Percentiles rank a stretch among this genome's conserved stretches.
These are phyloP conservation scores for Apoderus coryli DNA, from an alignment of 2,888 invertebrate genomes.

Conservation along the genomic window DNA sequence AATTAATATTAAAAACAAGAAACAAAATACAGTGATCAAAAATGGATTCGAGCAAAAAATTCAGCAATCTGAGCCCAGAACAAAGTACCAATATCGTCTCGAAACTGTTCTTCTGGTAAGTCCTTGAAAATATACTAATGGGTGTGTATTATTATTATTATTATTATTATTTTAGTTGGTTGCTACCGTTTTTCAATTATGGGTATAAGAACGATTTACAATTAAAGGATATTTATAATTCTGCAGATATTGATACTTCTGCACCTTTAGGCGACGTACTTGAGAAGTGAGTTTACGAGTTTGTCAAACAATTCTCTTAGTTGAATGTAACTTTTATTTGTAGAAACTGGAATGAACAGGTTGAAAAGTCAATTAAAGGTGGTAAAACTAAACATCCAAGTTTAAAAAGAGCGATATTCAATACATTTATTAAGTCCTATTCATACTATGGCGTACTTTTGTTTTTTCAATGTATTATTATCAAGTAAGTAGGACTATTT, in stretches of 20 bases:
- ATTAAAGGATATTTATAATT: conserved; percentile 49
- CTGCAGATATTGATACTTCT: conserved; percentile 45
- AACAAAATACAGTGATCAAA: too few species aligned
- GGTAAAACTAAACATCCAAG: conserved; percentile 34
- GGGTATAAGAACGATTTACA: conserved; percentile 49
- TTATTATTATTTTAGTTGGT: conserved; percentile 42
- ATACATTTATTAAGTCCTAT: conserved; percentile 46
- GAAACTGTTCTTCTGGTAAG: conserved; percentile 49
- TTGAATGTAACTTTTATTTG: too few species aligned
- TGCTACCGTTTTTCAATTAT: conserved; percentile 45
- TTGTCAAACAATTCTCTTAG: too few species aligned
- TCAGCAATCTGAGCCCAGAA: conserved; percentile 46
- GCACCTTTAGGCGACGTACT: conserved; percentile 49
- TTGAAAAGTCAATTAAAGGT: background rate
- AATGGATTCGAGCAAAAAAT: conserved; percentile 48
- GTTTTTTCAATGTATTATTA: conserved; percentile 40
- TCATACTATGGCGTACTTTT: conserved; percentile 43
- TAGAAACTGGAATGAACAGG: background rate
- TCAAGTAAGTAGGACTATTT: conserved; percentile 36
- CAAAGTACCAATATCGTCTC: conserved; percentile 42
- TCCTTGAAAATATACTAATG: conserved; percentile 19
- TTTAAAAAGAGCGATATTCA: conserved; percentile 41
- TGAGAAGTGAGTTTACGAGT: conserved; percentile 34
- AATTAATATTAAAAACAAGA: too few species aligned
- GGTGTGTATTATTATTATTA: background rate